These are phyloP conservation scores for Heliothis peltigera DNA, from an alignment of 2,888 invertebrate species.

Conservation along the genomic window DNA sequence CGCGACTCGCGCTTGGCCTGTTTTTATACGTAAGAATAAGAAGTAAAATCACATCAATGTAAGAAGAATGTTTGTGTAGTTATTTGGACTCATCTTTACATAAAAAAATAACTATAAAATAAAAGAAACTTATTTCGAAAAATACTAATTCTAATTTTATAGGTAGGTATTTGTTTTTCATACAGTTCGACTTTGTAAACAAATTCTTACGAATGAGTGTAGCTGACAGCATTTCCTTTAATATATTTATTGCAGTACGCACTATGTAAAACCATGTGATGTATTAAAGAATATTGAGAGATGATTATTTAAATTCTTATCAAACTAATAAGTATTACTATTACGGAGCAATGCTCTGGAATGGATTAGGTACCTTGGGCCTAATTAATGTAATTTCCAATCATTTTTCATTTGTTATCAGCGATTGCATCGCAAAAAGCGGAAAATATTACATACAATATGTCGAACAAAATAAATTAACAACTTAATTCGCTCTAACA, in stretches of 20 bases:
- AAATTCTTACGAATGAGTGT: no score
- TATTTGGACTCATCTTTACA: slow-evolving; percentile 2
- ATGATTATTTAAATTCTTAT: not conserved
- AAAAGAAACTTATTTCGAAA: not conserved
- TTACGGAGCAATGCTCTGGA: slow-evolving; percentile 29
- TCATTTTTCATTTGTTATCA: slow-evolving; percentile 18
- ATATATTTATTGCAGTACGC: no score
- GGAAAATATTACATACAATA: slow-evolving; percentile 18
- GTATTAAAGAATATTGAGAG: not conserved
- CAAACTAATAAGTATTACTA: not conserved
- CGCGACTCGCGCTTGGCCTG: no score
- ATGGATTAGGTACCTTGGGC: slow-evolving; percentile 1
- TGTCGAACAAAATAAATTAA: slow-evolving; percentile 37
- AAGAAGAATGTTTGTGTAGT: slow-evolving; percentile 5
- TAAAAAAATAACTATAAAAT: slow-evolving; percentile 16
- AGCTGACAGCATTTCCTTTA: no score
- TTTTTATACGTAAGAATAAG: slow-evolving; percentile 1
- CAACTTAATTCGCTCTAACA: slow-evolving; percentile 37
- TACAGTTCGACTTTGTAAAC: not conserved
- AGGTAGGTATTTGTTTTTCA: not conserved
- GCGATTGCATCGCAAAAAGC: slow-evolving; percentile 48
- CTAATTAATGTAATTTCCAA: slow-evolving; percentile 19
- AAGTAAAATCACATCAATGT: slow-evolving; percentile 24
- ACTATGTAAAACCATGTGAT: not conserved
- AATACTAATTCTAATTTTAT: slow-evolving; percentile 3